These are phyloP conservation scores for Alentia gelatinosa DNA, from an alignment of 2,888 invertebrate genomes.

Conservation along the genomic window DNA sequence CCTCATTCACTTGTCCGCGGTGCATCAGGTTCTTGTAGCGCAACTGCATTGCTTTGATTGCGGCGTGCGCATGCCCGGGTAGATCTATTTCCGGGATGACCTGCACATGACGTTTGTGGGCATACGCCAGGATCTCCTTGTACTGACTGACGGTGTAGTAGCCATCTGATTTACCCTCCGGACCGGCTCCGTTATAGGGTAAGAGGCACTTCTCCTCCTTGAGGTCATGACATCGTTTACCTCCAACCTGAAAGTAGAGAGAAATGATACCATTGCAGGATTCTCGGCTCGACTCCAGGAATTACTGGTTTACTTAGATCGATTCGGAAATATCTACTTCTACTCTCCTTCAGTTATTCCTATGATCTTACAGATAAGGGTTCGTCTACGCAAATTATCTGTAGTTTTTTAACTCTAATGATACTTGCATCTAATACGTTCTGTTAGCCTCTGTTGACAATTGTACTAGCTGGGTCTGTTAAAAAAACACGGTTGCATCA, in stretches of 20 bases:
- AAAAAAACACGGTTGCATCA: no score
- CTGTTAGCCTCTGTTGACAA: no score
- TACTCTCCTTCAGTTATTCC: no score
- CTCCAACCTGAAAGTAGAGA: slow-evolving; percentile 60
- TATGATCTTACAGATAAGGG: no score
- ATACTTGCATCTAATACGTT: no score
- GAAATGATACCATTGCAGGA: not conserved
- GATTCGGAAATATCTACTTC: no score
- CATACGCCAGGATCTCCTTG: slow-evolving; percentile 72
- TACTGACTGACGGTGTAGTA: slow-evolving; percentile 69
- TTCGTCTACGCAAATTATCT: no score
- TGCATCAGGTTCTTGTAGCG: slow-evolving; percentile 56
- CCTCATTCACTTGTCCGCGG: not conserved
- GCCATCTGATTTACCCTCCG: slow-evolving; percentile 67
- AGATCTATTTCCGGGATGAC: slow-evolving; percentile 78
- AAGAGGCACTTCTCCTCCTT: slow-evolving; percentile 66
- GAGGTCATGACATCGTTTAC: slow-evolving; percentile 66
- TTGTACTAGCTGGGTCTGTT: no score
- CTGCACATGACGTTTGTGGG: slow-evolving; percentile 71
- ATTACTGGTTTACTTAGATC: no score
- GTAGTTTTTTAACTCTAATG: no score
- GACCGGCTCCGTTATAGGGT: slow-evolving; percentile 69
- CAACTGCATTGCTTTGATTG: slow-evolving; percentile 73
- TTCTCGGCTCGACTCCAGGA: no score
- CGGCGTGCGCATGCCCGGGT: slow-evolving; percentile 77